Evolutionary conservation across 23 tunicate species (phyloP).

Genomic region (Diplosoma virens): DNA sequence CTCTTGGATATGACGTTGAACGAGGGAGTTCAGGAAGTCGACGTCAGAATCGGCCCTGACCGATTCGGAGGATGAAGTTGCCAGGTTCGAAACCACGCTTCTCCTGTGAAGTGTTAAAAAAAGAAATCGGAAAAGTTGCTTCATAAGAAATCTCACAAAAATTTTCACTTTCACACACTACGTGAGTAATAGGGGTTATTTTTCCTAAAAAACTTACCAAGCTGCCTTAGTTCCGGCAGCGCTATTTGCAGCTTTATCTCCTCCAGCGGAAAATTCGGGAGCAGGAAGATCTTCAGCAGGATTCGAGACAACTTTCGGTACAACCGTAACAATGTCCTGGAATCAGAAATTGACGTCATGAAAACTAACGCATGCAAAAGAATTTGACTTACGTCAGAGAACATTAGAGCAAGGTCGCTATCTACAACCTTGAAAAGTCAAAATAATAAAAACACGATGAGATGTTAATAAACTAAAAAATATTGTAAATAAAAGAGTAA

Average conservation of each 20-base stretch:
- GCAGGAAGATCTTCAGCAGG: not conserved
- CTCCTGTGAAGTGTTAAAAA: conserved; percentile 21
- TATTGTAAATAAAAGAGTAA: too few species aligned
- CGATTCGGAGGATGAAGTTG: conserved; percentile 37
- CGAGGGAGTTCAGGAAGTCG: conserved; percentile 42
- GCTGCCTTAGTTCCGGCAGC: not conserved
- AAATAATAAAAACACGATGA: not conserved
- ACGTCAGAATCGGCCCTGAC: conserved; percentile 47
- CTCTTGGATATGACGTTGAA: conserved; percentile 23
- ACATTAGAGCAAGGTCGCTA: not conserved
- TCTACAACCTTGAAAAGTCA: not conserved
- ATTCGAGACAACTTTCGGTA: too few species aligned
- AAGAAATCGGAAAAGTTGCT: too few species aligned
- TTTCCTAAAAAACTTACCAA: conserved; percentile 2
- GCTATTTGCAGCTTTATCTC: not conserved
- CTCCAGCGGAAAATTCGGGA: not conserved
- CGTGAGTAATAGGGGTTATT: not conserved
- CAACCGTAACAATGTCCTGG: too few species aligned
- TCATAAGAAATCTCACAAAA: not conserved
- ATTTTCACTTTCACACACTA: not conserved
- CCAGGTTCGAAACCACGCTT: conserved; percentile 38
- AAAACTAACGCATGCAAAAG: too few species aligned
- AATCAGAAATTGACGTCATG: too few species aligned
- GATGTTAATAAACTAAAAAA: too few species aligned
- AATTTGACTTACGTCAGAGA: too few species aligned